These are phyloP conservation scores for Porites divaricata DNA, from an alignment of 92 coral and sea anemone genomes.

Conservation along the genomic window DNA sequence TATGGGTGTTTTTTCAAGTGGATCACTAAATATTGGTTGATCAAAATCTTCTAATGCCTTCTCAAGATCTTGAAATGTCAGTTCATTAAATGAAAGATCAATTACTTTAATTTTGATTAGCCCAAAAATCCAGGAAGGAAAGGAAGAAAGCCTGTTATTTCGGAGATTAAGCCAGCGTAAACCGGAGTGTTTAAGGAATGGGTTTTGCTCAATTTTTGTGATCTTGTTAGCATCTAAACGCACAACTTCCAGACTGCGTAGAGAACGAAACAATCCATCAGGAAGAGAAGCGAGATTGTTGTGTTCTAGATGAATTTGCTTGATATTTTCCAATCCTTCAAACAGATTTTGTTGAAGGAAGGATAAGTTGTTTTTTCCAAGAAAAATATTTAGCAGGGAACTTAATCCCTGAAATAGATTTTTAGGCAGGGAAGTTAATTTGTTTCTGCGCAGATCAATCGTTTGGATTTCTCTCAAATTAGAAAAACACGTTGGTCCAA, in stretches of 20 bases:
- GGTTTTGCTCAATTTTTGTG: constrained; percentile 23
- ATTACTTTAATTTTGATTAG: constrained; percentile 15
- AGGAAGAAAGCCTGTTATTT: constrained; percentile 26
- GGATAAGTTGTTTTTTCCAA: constrained; percentile 45
- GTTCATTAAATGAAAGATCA: constrained; percentile 39
- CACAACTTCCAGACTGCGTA: constrained; percentile 35
- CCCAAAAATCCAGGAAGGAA: constrained; percentile 55
- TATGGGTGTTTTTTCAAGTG: constrained; percentile 20
- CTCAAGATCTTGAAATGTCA: constrained; percentile 38
- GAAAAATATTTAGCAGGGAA: neutral
- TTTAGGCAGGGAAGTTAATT: neutral
- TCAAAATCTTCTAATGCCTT: constrained; percentile 43
- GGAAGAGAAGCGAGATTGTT: constrained; percentile 41
- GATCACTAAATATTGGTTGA: neutral
- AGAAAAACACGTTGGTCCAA: constrained; percentile 16
- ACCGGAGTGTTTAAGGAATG: constrained; percentile 46
- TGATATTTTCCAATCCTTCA: constrained; percentile 30
- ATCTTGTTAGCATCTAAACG: constrained; percentile 49
- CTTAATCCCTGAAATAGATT: constrained; percentile 7
- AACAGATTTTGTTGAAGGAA: constrained; percentile 38
- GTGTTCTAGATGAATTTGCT: constrained; percentile 34
- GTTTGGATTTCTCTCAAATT: constrained; percentile 2
- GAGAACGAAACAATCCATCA: constrained; percentile 30
- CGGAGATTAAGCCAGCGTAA: constrained; percentile 19
- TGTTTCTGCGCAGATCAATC: constrained; percentile 14